phyloP scores from a whole-genome alignment of 2,113 vertebrate species.

The Pseudonaja textilis region DNA sequence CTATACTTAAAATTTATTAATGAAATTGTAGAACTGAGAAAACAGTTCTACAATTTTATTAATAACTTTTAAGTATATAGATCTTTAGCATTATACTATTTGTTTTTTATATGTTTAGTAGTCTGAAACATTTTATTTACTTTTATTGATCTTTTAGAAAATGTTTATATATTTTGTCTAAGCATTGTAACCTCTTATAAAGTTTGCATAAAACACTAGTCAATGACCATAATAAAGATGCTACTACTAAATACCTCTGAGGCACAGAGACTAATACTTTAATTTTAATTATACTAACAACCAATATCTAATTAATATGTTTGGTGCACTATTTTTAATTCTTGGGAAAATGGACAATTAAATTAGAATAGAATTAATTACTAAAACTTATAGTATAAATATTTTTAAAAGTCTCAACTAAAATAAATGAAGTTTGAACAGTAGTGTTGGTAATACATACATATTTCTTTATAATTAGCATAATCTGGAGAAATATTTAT shows the following conservation, averaged over 20 bases:
- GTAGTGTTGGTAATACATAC: background rate
- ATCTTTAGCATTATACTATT: background rate
- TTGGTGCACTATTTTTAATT: background rate
- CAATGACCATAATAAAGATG: background rate
- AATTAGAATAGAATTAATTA: background rate
- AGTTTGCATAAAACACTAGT: background rate
- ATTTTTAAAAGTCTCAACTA: background rate
- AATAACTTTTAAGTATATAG: accelerated
- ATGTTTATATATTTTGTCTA: background rate
- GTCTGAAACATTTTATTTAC: background rate
- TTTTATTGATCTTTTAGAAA: background rate
- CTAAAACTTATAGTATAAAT: background rate
- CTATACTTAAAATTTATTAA: accelerated
- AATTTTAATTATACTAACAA: background rate
- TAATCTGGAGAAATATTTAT: background rate
- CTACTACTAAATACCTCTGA: background rate
- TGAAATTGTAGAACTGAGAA: background rate
- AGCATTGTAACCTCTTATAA: background rate
- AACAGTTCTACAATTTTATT: background rate
- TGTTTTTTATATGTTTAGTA: background rate
- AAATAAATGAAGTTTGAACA: background rate
- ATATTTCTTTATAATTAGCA: background rate
- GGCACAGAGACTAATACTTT: background rate
- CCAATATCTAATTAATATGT: background rate
- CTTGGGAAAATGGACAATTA: background rate